These are phyloP conservation scores for Sarcophaga caerulescens DNA, from an alignment of 2,888 invertebrate genomes.

Conservation along the genomic window DNA sequence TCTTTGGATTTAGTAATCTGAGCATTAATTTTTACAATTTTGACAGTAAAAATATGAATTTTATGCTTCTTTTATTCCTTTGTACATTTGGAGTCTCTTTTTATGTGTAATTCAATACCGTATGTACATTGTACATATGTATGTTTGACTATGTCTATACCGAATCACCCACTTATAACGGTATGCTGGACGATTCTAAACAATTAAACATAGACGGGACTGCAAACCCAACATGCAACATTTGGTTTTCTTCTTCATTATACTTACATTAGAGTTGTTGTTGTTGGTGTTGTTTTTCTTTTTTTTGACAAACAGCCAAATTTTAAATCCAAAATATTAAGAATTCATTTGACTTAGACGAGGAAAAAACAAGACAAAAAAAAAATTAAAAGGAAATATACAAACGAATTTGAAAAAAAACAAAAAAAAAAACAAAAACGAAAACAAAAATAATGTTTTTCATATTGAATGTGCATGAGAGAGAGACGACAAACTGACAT, in stretches of 20 bases:
- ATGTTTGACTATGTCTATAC: background rate
- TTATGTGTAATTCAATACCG: background rate
- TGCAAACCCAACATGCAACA: background rate
- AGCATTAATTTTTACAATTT: too few relatives aligned
- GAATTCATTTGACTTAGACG: too few relatives aligned
- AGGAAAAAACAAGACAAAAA: too few relatives aligned
- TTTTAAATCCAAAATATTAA: background rate
- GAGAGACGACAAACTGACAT: constrained; percentile 53
- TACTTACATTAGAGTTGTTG: too few relatives aligned
- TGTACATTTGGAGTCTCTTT: background rate
- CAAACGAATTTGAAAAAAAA: constrained; percentile 7
- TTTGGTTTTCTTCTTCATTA: background rate
- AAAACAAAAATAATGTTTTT: constrained; percentile 24
- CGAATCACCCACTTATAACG: background rate
- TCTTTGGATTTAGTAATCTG: too few relatives aligned
- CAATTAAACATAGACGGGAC: background rate
- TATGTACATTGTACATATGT: too few relatives aligned
- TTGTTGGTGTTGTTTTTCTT: background rate
- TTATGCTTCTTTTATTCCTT: too few relatives aligned
- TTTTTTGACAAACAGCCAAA: background rate
- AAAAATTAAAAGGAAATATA: background rate
- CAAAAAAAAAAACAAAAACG: too few relatives aligned
- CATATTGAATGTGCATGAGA: constrained; percentile 1
- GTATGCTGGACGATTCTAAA: background rate
- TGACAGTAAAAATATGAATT: too few relatives aligned